A percentile compares a stretch with the other conserved stretches of the same genome.
phyloP scores from a whole-genome alignment of 2,797 vertebrate genomes.

The Astyanax mexicanus region DNA sequence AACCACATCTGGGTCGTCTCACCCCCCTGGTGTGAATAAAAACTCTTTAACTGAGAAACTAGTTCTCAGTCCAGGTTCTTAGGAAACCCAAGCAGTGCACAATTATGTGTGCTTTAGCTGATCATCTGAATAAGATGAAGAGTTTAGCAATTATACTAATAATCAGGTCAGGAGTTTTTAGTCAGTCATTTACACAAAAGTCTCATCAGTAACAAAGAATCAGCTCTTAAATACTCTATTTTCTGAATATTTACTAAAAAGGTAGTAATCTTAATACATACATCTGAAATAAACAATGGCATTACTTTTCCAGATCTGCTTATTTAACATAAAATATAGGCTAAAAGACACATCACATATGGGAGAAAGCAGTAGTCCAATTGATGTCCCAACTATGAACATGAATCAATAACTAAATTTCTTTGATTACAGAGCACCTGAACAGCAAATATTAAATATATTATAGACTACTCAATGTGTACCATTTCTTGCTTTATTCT shows the following conservation, averaged over 20 bases:
- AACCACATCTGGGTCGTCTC: conserved; percentile 32
- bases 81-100: background rate
- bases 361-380: too few relatives aligned
- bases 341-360: background rate
- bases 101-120: background rate
- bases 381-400: too few relatives aligned
- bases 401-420: too few relatives aligned
- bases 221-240: too few relatives aligned
- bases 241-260: too few relatives aligned
- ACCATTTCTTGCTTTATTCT: too few relatives aligned
- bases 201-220: background rate
- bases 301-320: too few relatives aligned
- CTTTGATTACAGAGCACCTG: too few relatives aligned
- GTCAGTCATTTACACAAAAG: background rate
- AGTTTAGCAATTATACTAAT: background rate
- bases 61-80: background rate
- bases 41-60: background rate
- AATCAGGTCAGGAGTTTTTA: background rate
- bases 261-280: too few relatives aligned
- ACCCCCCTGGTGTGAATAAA: conserved; percentile 27
- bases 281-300: too few relatives aligned
- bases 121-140: background rate
- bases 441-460: too few relatives aligned
- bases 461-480: too few relatives aligned
- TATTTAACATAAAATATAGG: background rate